Evolutionary conservation across 2,888 invertebrate species (phyloP).

Genomic region (Phymatocera aterrima): DNA sequence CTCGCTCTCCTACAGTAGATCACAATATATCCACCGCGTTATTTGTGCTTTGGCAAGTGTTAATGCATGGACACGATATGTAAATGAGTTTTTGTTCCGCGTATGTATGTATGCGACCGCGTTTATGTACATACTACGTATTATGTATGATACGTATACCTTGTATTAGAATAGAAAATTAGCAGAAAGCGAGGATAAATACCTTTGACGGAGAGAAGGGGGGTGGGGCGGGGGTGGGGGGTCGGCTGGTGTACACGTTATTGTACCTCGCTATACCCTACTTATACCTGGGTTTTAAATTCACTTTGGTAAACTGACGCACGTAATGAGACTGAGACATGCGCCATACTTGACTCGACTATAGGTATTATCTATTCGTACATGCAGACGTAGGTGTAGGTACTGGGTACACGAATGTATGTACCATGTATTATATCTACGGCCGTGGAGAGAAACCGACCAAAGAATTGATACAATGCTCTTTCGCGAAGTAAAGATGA

Average conservation of each 20-base stretch:
- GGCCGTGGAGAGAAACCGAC: neutral
- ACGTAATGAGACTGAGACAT: conserved; percentile 44
- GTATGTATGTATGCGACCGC: too few species aligned
- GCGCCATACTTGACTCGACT: conserved; percentile 11
- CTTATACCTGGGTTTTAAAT: conserved; percentile 12
- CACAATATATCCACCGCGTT: too few species aligned
- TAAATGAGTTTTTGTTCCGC: conserved; percentile 15
- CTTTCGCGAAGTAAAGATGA: neutral
- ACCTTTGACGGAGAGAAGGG: neutral
- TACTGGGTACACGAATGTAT: neutral
- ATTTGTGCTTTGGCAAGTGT: too few species aligned
- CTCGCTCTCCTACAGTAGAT: too few species aligned
- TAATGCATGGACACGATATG: neutral
- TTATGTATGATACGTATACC: too few species aligned
- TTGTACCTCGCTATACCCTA: neutral
- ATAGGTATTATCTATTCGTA: neutral
- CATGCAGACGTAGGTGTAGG: too few species aligned
- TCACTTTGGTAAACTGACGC: conserved; percentile 37
- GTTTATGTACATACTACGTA: too few species aligned
- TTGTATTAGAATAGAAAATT: conserved; percentile 6
- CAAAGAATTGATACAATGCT: conserved; percentile 15
- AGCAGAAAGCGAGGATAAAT: conserved; percentile 23
- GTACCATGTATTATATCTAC: neutral
- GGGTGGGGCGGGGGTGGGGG: neutral
- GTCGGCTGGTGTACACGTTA: neutral